Evolutionary conservation across 1,140 invertebrate species (phyloP), one percentile per base, ranked within the genome.

Genomic region (Pentalonia nigronervosa): DNA sequence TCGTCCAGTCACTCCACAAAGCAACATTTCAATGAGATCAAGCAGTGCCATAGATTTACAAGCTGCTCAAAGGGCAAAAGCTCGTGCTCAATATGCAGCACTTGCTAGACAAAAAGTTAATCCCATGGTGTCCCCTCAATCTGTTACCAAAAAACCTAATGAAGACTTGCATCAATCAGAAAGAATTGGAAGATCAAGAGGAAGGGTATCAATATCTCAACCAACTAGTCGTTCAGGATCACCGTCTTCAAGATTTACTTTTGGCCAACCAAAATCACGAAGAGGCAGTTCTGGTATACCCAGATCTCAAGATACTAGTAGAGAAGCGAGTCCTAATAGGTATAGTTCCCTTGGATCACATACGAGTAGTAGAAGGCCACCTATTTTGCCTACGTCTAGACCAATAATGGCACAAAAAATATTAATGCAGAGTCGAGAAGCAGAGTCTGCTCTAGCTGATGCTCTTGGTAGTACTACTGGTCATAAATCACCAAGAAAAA

Each of bases 11-110:
- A 86, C 93, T 36, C 90, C 94, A 30, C 93, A 94, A 67, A 94
- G 34, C 45, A 94, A 94, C n/a, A 93, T 94, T 56, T 94, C 94
- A 93, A 96, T 96, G 94, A 96, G 98, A 94, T 99, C 98, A 87
- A 98, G 98, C 94, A 99, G 98, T 94, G 98, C 98, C 81, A 98
- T 99, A 95, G 98, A 99, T 96, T 96, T 98, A 92, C 97, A 98
- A 94, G 98, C 98, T 21, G 98, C 97, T 47, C 97, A 98, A 95
- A 96, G 98, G 91, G 98, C 98, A 34, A 97, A 98, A 94, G 97
- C 97, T 0, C 96, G 98, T 93, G 96, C 97, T 56, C 96, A 97
- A 94, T 98, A 98, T 95, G 97, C 97, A 36, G 97, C 97, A 94
- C 96, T 98, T 95, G 96, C 97, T 86, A 95, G 97, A 48, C 96